Conservation (phyloP, 2,113 vertebrate species). For the Cyanistes caeruleus region DNA sequence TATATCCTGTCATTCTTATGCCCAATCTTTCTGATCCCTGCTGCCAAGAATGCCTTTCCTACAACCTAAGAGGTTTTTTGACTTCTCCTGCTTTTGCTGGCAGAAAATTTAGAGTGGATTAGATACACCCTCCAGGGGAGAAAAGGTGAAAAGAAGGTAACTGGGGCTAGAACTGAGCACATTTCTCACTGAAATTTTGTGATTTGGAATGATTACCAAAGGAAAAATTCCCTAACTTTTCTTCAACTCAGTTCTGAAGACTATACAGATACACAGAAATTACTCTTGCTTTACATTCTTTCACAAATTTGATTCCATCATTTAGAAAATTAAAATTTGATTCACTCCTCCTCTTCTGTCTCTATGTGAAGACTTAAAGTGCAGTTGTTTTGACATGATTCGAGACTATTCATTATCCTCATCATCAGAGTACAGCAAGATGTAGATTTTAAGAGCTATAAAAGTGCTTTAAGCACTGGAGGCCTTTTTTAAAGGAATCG, state of each 20-base stretch:
- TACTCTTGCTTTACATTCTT: background rate
- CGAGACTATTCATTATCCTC: slow-evolving; percentile 10
- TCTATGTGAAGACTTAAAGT: background rate
- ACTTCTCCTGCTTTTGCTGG: background rate
- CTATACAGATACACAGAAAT: background rate
- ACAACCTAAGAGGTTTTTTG: background rate
- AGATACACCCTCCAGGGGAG: background rate
- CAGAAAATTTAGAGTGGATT: background rate
- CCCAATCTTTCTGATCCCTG: background rate
- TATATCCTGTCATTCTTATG: background rate
- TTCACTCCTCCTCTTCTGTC: background rate
- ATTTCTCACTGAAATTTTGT: background rate
- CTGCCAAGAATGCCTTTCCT: background rate
- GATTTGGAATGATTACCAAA: background rate
- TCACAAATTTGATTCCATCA: background rate
- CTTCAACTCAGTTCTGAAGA: background rate
- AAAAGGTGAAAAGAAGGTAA: background rate
- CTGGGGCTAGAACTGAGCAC: background rate
- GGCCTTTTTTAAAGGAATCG: background rate
- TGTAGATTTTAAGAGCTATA: background rate
- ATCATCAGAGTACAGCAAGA: background rate
- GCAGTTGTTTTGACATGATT: background rate
- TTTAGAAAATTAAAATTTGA: slow-evolving; percentile 3
- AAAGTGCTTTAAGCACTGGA: background rate
- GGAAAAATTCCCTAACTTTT: background rate